A percentile compares a stretch with the other conserved stretches of the same genome.
Evolutionary conservation across 2,888 invertebrate species (phyloP).

Genomic region (Deroplatys truncata): DNA sequence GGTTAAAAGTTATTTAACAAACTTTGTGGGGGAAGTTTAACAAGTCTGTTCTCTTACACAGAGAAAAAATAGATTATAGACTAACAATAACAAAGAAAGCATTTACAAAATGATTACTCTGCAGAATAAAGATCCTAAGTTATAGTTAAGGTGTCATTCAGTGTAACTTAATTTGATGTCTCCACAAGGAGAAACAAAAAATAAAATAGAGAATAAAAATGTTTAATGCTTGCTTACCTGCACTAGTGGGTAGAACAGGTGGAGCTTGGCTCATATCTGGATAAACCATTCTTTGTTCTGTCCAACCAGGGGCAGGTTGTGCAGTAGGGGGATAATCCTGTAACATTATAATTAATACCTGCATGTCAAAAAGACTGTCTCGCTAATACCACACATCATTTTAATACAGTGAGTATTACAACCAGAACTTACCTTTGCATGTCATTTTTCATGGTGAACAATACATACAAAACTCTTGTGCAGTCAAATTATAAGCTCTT

Average conservation of each 20-base stretch:
- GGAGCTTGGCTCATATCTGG: constrained; percentile 30
- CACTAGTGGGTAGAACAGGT: neutral
- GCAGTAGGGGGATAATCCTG: constrained; percentile 17
- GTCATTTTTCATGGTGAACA: neutral
- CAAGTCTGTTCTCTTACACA: too few relatives aligned
- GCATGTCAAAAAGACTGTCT: neutral
- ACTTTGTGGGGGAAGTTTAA: too few relatives aligned
- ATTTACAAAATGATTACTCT: too few relatives aligned
- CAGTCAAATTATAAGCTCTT: neutral
- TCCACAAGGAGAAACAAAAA: neutral
- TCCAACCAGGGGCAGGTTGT: neutral
- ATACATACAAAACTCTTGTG: neutral
- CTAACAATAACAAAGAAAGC: too few relatives aligned
- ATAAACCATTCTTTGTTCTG: constrained; percentile 23
- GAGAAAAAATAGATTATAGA: too few relatives aligned
- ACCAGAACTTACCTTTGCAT: neutral
- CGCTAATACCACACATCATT: neutral
- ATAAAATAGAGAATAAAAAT: too few relatives aligned
- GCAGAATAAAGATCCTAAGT: too few relatives aligned
- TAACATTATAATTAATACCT: neutral
- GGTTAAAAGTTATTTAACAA: too few relatives aligned
- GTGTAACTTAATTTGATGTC: too few relatives aligned
- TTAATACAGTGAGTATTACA: neutral
- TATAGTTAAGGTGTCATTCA: too few relatives aligned
- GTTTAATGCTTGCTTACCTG: neutral